Evolutionary conservation across 2,113 vertebrate genomes (phyloP).

Genomic region (Sardina pilchardus): DNA sequence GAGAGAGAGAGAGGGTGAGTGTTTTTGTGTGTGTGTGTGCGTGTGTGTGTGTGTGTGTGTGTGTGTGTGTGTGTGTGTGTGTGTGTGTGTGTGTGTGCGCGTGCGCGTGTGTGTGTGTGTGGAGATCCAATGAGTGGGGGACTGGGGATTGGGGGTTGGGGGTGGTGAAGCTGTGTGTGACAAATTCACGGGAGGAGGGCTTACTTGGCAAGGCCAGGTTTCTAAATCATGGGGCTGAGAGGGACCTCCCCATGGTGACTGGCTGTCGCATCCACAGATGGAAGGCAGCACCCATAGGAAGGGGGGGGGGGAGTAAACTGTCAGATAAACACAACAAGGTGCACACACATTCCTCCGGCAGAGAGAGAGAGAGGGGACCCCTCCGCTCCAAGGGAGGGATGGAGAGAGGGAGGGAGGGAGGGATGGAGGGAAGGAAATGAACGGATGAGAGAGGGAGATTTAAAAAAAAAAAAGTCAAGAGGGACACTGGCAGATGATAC

Average conservation of each 20-base stretch:
- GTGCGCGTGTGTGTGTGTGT: background rate
- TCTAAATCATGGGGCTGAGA: conserved; percentile 62
- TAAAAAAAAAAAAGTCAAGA: conserved; percentile 57
- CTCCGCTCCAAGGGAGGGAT: conserved; percentile 37
- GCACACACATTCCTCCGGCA: conserved; percentile 57
- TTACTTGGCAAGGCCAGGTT: conserved; percentile 45
- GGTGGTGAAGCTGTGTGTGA: conserved; percentile 18
- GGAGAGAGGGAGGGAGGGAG: background rate
- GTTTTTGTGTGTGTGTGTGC: background rate
- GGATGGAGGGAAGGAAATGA: background rate
- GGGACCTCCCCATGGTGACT: conserved; percentile 44
- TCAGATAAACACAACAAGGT: conserved; percentile 63
- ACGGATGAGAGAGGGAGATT: background rate
- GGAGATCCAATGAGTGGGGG: background rate
- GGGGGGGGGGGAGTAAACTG: conserved; percentile 57
- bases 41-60: background rate
- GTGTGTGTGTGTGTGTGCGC: too few relatives aligned
- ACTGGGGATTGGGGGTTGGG: background rate
- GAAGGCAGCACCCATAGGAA: conserved; percentile 61
- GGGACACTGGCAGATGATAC: conserved; percentile 65
- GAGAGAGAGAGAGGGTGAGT: too few relatives aligned
- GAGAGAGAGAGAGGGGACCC: conserved; percentile 49
- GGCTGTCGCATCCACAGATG: conserved; percentile 61
- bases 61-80: background rate
- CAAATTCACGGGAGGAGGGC: conserved; percentile 41